phyloP scores from a whole-genome alignment of 1,140 invertebrate genomes.

The Diabrotica virgifera region DNA sequence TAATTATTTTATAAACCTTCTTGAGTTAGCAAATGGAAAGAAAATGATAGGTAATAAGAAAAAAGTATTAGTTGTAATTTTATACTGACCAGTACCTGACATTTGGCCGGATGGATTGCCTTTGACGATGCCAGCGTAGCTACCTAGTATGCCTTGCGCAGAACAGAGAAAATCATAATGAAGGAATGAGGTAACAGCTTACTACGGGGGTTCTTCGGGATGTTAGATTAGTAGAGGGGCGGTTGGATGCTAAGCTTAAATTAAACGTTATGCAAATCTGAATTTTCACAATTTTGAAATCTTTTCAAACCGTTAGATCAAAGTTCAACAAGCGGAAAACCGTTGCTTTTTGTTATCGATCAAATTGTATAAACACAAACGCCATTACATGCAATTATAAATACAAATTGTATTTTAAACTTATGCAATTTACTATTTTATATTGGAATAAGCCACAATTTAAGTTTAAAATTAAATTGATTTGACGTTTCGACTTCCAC shows the following conservation, averaged over 20 bases:
- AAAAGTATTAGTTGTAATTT: conserved; percentile 18
- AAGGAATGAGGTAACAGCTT: conserved; percentile 39
- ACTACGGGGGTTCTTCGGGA: conserved; percentile 30
- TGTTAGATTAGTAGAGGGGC: conserved; percentile 11
- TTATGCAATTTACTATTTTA: too few species aligned
- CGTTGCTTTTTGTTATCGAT: too few species aligned
- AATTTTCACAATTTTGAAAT: background rate
- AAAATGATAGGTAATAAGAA: too few species aligned
- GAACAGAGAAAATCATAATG: conserved; percentile 46
- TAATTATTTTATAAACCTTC: background rate
- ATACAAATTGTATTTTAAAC: too few species aligned
- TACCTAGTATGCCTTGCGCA: conserved; percentile 53
- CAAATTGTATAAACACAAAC: too few species aligned
- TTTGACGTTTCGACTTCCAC: too few species aligned
- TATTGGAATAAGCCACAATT: too few species aligned
- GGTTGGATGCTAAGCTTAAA: background rate
- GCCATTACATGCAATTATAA: too few species aligned
- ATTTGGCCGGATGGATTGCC: conserved; percentile 55
- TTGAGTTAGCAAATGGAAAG: conserved; percentile 1
- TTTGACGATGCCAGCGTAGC: conserved; percentile 62
- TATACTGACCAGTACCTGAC: conserved; percentile 59
- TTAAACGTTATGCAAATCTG: background rate
- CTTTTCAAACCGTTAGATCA: too few species aligned
- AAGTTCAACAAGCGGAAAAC: too few species aligned
- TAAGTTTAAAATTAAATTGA: too few species aligned